Percentiles rank a stretch among this genome's conserved stretches.
Evolutionary conservation across 2,888 invertebrate species (phyloP).

Genomic region (Orgyia antiqua): DNA sequence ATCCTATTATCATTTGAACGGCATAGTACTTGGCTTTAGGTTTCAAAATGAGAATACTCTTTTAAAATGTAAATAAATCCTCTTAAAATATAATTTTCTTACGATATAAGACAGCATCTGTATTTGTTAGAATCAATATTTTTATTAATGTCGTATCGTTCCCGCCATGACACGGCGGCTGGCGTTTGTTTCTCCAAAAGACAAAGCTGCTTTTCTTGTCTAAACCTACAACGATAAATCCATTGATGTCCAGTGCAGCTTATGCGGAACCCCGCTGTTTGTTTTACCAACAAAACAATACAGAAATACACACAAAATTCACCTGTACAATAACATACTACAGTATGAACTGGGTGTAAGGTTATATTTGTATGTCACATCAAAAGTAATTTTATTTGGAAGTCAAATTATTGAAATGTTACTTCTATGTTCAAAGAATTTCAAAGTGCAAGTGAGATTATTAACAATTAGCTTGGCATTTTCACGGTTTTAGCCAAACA

Average conservation of each 20-base stretch:
- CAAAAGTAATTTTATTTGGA: constrained; percentile 18
- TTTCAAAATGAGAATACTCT: no score
- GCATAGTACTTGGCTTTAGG: no score
- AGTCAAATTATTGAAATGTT: no score
- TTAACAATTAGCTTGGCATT: no score
- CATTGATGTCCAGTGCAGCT: constrained; percentile 65
- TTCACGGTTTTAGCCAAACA: no score
- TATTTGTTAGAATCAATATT: constrained; percentile 25
- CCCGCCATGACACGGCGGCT: constrained; percentile 23
- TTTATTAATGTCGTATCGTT: constrained; percentile 30
- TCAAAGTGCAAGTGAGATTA: no score
- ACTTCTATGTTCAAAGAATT: no score
- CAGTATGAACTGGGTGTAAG: constrained; percentile 6
- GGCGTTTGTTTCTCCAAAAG: constrained; percentile 56
- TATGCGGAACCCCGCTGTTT: constrained; percentile 34
- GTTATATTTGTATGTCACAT: constrained; percentile 14
- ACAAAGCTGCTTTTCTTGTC: constrained; percentile 63
- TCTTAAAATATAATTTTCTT: no score
- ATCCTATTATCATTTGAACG: no score
- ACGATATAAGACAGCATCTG: no score
- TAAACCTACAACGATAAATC: constrained; percentile 64
- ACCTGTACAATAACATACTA: constrained; percentile 4
- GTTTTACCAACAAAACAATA: constrained; percentile 17
- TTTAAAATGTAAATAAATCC: no score
- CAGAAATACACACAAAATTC: constrained; percentile 7